These are phyloP conservation scores for Cancer borealis DNA, from an alignment of 2,888 invertebrate species.

Conservation along the genomic window DNA sequence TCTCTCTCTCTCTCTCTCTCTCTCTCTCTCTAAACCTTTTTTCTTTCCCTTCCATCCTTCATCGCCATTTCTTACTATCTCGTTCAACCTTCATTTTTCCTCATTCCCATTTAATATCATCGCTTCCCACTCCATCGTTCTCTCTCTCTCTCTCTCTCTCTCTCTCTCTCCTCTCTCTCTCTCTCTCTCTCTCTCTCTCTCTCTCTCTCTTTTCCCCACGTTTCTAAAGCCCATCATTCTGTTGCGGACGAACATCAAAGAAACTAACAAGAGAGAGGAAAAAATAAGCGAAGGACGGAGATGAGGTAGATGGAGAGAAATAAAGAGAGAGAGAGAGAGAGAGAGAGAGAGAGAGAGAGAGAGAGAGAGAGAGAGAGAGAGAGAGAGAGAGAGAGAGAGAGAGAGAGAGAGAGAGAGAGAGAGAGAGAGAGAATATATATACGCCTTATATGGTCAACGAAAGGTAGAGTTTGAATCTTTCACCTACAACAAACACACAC, in stretches of 20 bases:
- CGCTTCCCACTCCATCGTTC: slow-evolving; percentile 1
- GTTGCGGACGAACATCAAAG: slow-evolving; percentile 7
- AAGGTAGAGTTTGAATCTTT: background rate
- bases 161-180: slow-evolving; percentile 8
- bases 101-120: slow-evolving; percentile 7
- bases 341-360: background rate
- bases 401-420: slow-evolving; percentile 48
- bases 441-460: background rate
- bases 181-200: slow-evolving; percentile 42
- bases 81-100: slow-evolving; percentile 28
- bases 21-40: background rate
- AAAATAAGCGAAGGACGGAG: background rate
- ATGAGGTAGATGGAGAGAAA: slow-evolving; percentile 41
- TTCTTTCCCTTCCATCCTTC: background rate
- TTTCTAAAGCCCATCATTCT: slow-evolving; percentile 33
- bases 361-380: slow-evolving; percentile 29
- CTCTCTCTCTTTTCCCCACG: slow-evolving; percentile 4
- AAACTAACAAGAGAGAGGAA: slow-evolving; percentile 25
- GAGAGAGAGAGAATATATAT: slow-evolving; percentile 43
- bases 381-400: slow-evolving; percentile 46
- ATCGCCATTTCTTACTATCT: background rate
- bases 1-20: background rate
- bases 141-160: background rate
- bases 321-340: slow-evolving; percentile 44
- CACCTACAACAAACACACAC: background rate